Evolutionary conservation across 2,797 vertebrate genomes (phyloP).

Genomic region (Lutjanus campechanus): DNA sequence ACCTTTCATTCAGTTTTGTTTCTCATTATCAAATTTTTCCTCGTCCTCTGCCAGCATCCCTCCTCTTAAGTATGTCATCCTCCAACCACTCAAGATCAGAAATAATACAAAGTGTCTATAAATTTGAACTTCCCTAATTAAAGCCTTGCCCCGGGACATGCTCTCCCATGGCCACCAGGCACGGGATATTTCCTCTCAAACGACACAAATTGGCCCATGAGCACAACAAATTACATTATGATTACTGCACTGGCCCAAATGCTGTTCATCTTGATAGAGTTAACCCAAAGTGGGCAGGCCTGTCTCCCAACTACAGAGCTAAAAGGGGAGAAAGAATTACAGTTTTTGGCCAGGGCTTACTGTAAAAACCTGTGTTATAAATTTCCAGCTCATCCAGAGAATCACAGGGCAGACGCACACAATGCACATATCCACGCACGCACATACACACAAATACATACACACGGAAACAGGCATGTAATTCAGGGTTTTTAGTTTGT

Average conservation of each 20-base stretch:
- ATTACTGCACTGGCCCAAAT: slow-evolving; percentile 73
- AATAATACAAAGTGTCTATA: slow-evolving; percentile 82
- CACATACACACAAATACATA: slow-evolving; percentile 24
- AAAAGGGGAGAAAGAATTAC: slow-evolving; percentile 71
- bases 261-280: slow-evolving; percentile 81
- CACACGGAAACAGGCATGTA: slow-evolving; percentile 62
- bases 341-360: slow-evolving; percentile 60
- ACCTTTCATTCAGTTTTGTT: slow-evolving; percentile 76
- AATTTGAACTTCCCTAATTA: slow-evolving; percentile 80
- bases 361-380: slow-evolving; percentile 72
- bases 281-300: slow-evolving; percentile 66
- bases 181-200: slow-evolving; percentile 66
- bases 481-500: slow-evolving; percentile 79
- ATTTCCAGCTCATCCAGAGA: slow-evolving; percentile 79
- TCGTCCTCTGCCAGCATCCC: slow-evolving; percentile 65
- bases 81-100: slow-evolving; percentile 75
- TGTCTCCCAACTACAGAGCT: slow-evolving; percentile 61
- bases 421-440: slow-evolving; percentile 32
- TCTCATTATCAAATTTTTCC: slow-evolving; percentile 78
- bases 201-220: slow-evolving; percentile 78
- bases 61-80: slow-evolving; percentile 74
- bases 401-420: slow-evolving; percentile 68
- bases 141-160: slow-evolving; percentile 70
- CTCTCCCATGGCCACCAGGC: slow-evolving; percentile 64
- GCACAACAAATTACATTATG: slow-evolving; percentile 83